Percentiles rank a stretch among this genome's conserved stretches.
Conservation (phyloP, 30 jellyfish, hydroid and myxozoan species). For the Turritopsis rubra region DNA sequence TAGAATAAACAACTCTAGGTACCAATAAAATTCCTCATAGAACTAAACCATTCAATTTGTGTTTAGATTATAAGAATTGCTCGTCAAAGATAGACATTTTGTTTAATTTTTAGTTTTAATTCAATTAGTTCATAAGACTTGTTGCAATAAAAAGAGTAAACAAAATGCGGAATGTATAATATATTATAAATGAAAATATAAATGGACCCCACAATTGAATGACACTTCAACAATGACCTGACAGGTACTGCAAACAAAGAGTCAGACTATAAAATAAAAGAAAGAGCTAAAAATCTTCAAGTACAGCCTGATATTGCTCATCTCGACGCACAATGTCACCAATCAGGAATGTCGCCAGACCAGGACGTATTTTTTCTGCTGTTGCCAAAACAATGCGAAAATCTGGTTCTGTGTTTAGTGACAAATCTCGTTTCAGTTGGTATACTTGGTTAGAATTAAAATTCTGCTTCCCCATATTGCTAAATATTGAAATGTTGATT, state of each 20-base stretch:
- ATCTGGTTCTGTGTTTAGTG: conserved; percentile 83
- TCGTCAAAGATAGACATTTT: too few relatives aligned
- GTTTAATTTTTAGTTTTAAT: too few relatives aligned
- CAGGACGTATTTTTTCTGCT: conserved; percentile 75
- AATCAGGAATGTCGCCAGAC: conserved; percentile 55
- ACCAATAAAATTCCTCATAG: too few relatives aligned
- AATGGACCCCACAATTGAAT: too few relatives aligned
- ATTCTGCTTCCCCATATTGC: background rate
- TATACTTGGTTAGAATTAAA: conserved; percentile 21
- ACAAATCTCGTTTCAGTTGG: conserved; percentile 58
- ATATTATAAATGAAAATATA: too few relatives aligned
- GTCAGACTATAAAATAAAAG: background rate
- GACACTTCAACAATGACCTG: background rate
- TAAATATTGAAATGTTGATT: background rate
- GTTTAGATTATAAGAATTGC: too few relatives aligned
- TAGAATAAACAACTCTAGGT: too few relatives aligned
- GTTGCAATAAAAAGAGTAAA: too few relatives aligned
- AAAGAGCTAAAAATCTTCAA: conserved; percentile 25
- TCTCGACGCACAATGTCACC: conserved; percentile 30
- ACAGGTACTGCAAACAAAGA: background rate
- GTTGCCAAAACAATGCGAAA: conserved; percentile 79
- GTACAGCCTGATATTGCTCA: conserved; percentile 65
- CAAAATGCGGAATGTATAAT: too few relatives aligned
- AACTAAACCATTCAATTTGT: too few relatives aligned
- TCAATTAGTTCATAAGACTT: too few relatives aligned